These are phyloP conservation scores for Sacculina carcini DNA, from an alignment of 2,888 invertebrate genomes.

Conservation along the genomic window DNA sequence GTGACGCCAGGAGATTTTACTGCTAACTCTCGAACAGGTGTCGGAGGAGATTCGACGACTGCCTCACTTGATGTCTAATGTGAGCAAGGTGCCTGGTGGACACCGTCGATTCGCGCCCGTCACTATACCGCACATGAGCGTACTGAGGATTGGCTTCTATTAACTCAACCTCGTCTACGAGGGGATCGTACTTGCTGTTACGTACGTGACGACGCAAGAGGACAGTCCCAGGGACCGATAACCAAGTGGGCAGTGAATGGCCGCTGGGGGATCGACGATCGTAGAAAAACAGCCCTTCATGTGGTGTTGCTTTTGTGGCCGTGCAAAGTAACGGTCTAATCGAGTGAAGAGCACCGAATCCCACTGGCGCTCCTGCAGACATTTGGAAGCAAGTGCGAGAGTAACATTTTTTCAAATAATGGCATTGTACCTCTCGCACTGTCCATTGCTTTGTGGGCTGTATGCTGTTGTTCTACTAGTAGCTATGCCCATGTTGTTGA, in stretches of 20 bases:
- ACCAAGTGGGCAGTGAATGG: not conserved
- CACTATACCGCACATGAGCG: not conserved
- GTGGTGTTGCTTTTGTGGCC: constrained; percentile 2
- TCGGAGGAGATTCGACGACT: too few relatives aligned
- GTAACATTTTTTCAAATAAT: too few relatives aligned
- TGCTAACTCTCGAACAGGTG: too few relatives aligned
- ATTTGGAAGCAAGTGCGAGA: not conserved
- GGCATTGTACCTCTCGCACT: too few relatives aligned
- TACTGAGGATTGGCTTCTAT: not conserved
- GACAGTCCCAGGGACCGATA: constrained; percentile 3
- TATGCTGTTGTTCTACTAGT: too few relatives aligned
- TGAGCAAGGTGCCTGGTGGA: not conserved
- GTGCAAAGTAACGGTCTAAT: constrained; percentile 2
- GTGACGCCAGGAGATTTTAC: too few relatives aligned
- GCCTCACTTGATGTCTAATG: too few relatives aligned
- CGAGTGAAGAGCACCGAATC: constrained; percentile 2
- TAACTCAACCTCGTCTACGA: not conserved
- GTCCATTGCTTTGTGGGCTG: too few relatives aligned
- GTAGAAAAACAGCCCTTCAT: constrained; percentile 4
- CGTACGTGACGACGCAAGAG: not conserved
- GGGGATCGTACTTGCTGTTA: not conserved
- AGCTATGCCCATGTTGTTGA: too few relatives aligned
- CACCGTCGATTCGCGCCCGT: constrained; percentile 1
- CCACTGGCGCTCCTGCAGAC: not conserved
- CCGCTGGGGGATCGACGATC: not conserved